Base-by-base conservation (phyloP, 2,888 invertebrate genomes). In the Chloromyia formosa region DNA sequence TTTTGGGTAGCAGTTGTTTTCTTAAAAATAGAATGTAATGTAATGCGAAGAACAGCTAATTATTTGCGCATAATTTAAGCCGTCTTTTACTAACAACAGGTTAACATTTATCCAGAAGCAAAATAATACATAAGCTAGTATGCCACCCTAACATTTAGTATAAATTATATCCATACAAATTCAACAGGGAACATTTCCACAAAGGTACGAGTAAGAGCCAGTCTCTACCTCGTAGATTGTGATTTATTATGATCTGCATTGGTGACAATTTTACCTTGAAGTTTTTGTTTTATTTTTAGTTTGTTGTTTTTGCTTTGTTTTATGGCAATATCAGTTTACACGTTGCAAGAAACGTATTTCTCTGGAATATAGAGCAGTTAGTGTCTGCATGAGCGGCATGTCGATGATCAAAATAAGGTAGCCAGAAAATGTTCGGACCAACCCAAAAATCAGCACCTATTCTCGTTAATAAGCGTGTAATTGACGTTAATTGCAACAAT, bases 271-370 rank as follows among this genome's bases (percentile, higher is more conserved):
- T 62, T 62, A 62, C 62, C 62, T 40, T 42, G 62, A 62, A 35
- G 16, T 16, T 62, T 62, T 40, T 35, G 20, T 60, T 60, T 23
- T 60, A 22, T 3, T 62, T 14, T 1, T 12, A 12, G 12, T 22
- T 60, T 23, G 14, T 23, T 60, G 20, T 60, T 18, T 56, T 18
- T 18, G 56, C 10, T 16, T 53, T 53, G 14, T 53, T 20, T 18
- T 56, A 22, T 60, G 60, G 40, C 27, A 62, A 62, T 62, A 62
- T 62, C 62, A 62, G 40, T 35, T 62, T 62, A 62, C 62, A 62
- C 18, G 40, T 62, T 62, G 35, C 62, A 40, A 3, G 40, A 62
- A 62, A 40, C 40, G 27, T 42, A n/a, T 49, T 49, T 12, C 3
- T n/a, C 16, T 49, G 12, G 16, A 49, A 49, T 49, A 3, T 49